phyloP scores from a whole-genome alignment of 2,888 invertebrate species.

The Brachyopa scutellaris region DNA sequence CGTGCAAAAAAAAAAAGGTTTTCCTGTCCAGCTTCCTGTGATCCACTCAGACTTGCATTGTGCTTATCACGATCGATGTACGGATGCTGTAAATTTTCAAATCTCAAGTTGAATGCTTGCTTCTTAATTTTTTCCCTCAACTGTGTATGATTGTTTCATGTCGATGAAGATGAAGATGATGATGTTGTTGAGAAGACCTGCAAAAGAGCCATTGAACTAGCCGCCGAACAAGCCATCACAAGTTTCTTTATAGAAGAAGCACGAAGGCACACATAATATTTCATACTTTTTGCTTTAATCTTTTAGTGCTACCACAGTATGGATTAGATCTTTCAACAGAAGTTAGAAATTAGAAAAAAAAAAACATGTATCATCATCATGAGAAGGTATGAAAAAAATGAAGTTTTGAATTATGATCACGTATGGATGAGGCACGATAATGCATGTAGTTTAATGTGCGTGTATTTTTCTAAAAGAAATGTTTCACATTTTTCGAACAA shows the following conservation, averaged over 20 bases:
- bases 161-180: constrained; percentile 46
- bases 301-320: constrained; percentile 5
- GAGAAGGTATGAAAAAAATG: constrained; percentile 1
- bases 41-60: constrained; percentile 12
- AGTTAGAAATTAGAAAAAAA: constrained; percentile 21
- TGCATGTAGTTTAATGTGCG: constrained; percentile 32
- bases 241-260: neutral
- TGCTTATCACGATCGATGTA: constrained; percentile 53
- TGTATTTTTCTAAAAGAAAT: constrained; percentile 39
- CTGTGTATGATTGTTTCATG: constrained; percentile 19
- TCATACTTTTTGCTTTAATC: constrained; percentile 9
- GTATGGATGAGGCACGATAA: constrained; percentile 27
- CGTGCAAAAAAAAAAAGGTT: constrained; percentile 40
- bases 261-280: constrained; percentile 28
- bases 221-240: constrained; percentile 46
- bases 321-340: constrained; percentile 41
- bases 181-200: constrained; percentile 18
- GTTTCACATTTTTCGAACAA: constrained; percentile 42
- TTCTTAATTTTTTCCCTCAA: constrained; percentile 13
- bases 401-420: constrained; percentile 51
- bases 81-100: constrained; percentile 59
- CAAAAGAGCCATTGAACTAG: constrained; percentile 62
- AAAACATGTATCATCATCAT: too few species aligned
- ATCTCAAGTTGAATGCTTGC: constrained; percentile 16
- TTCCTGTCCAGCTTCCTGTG: constrained; percentile 68